phyloP scores from a whole-genome alignment of 1,140 invertebrate species.

The Eumeta japonica region DNA sequence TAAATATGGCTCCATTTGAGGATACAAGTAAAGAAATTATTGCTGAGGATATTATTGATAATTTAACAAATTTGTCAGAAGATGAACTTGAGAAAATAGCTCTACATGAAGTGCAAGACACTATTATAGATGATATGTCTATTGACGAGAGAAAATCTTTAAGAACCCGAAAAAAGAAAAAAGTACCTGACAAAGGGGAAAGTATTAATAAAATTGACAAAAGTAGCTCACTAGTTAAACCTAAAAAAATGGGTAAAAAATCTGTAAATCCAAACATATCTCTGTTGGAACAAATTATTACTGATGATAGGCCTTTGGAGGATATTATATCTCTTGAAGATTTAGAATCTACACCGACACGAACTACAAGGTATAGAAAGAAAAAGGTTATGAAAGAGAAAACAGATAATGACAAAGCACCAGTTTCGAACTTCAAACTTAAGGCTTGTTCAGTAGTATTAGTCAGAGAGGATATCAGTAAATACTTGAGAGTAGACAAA shows the following conservation, averaged over 20 bases:
- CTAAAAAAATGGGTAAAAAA: conserved; percentile 19
- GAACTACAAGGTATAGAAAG: conserved; percentile 19
- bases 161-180: conserved; percentile 16
- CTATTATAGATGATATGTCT: conserved; percentile 11
- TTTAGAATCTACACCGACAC: conserved; percentile 24
- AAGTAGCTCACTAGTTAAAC: too few relatives aligned
- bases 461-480: conserved; percentile 23
- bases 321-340: conserved; percentile 46
- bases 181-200: conserved; percentile 15
- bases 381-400: conserved; percentile 22
- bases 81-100: conserved; percentile 45
- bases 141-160: conserved; percentile 17
- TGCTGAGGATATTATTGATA: conserved; percentile 32
- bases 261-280: conserved; percentile 39
- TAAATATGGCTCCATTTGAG: conserved; percentile 27
- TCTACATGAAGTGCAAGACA: conserved; percentile 24
- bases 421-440: too few relatives aligned
- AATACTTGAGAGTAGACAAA: conserved; percentile 23
- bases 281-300: conserved; percentile 45
- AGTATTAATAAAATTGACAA: conserved; percentile 10
- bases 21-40: conserved; percentile 9
- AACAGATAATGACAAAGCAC: conserved; percentile 13
- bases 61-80: conserved; percentile 39
- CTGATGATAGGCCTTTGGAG: conserved; percentile 40
- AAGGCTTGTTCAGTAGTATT: conserved; percentile 38